These are phyloP conservation scores for Tribolium freemani DNA, from an alignment of 2,888 invertebrate genomes.

Conservation along the genomic window DNA sequence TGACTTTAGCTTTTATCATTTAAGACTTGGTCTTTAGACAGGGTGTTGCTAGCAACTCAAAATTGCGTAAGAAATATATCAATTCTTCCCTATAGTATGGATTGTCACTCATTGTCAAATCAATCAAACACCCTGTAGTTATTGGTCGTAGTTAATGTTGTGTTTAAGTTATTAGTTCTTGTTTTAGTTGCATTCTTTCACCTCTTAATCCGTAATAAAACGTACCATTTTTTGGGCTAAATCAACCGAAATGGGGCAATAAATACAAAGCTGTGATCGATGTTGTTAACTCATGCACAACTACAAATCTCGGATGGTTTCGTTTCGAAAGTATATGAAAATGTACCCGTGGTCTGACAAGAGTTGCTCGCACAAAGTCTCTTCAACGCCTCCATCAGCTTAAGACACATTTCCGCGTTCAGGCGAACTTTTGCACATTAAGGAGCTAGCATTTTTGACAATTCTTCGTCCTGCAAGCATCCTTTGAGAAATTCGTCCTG, in stretches of 20 bases:
- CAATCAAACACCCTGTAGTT: not conserved
- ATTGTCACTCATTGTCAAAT: slow-evolving; percentile 5
- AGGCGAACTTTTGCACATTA: slow-evolving; percentile 70
- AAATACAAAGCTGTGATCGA: slow-evolving; percentile 35
- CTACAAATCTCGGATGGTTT: slow-evolving; percentile 36
- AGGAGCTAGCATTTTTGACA: slow-evolving; percentile 95
- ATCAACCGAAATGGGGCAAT: slow-evolving; percentile 1
- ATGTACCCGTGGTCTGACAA: slow-evolving; percentile 45
- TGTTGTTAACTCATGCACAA: slow-evolving; percentile 37
- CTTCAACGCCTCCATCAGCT: slow-evolving; percentile 9
- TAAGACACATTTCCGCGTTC: slow-evolving; percentile 31
- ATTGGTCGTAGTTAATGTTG: not conserved
- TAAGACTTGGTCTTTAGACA: slow-evolving; percentile 23
- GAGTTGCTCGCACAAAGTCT: slow-evolving; percentile 33
- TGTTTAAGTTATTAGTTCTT: not conserved
- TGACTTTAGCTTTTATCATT: slow-evolving; percentile 27
- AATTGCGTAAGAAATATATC: not conserved
- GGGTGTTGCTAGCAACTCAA: not conserved
- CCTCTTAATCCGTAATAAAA: slow-evolving; percentile 47
- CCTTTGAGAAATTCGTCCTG: slow-evolving; percentile 99
- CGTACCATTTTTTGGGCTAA: not conserved
- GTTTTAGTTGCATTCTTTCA: not conserved
- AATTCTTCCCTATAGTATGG: no score
- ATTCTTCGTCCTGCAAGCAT: slow-evolving; percentile 95
- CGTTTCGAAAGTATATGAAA: slow-evolving; percentile 36